Evolutionary conservation across 2,888 invertebrate species (phyloP).

Genomic region (Choristoneura rosaceana): DNA sequence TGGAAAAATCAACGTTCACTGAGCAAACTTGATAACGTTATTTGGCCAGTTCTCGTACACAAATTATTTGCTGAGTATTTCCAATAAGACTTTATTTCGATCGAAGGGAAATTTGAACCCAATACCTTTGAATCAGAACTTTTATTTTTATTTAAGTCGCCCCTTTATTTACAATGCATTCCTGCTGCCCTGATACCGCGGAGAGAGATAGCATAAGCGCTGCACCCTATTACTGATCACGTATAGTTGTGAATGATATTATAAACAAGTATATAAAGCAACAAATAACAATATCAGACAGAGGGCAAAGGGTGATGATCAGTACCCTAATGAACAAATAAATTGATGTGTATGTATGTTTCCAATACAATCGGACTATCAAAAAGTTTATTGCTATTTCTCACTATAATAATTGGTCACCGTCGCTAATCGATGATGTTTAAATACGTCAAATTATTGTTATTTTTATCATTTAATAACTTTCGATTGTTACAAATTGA

Average conservation of each 20-base stretch:
- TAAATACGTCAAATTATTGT: slow-evolving; percentile 1
- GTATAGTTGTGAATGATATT: neutral
- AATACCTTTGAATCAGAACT: neutral
- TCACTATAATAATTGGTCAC: neutral
- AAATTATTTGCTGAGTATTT: neutral
- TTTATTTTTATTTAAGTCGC: neutral
- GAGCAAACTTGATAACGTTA: slow-evolving; percentile 48
- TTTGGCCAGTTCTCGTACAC: slow-evolving; percentile 26
- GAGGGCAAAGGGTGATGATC: neutral
- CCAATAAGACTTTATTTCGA: neutral
- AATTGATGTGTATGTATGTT: neutral
- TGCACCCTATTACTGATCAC: slow-evolving; percentile 14
- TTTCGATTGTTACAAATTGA: neutral
- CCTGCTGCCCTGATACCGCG: slow-evolving; percentile 21
- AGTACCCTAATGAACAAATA: neutral
- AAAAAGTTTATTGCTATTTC: neutral
- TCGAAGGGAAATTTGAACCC: neutral
- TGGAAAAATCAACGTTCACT: slow-evolving; percentile 51
- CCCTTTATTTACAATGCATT: slow-evolving; percentile 12
- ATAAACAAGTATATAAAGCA: neutral
- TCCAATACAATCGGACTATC: neutral
- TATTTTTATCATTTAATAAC: slow-evolving; percentile 1
- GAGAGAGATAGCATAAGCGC: slow-evolving; percentile 23
- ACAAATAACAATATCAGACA: neutral
- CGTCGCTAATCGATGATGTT: slow-evolving; percentile 9